Base-by-base conservation (phyloP, 2,113 vertebrate genomes). In the Coptodon bakossiorum region DNA sequence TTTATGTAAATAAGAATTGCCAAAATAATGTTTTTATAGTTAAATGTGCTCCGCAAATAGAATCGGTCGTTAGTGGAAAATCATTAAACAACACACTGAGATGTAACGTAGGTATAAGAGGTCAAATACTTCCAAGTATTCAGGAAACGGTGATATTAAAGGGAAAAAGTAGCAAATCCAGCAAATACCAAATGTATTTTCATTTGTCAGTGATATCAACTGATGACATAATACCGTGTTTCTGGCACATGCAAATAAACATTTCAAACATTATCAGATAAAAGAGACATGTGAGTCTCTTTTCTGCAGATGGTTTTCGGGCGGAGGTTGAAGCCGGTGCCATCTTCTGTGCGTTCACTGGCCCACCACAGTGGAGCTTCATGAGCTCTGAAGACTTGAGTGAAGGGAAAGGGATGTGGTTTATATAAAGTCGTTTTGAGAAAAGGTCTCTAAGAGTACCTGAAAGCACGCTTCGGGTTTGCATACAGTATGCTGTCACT, bases 321-420 rank as follows among this genome's bases (percentile, higher is more conserved):
- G 7, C 2, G 1, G 27, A 10, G 22, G 50, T 63, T 80, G 11
- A 50, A 81, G 88, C 22, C 3, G 12, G 12, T 40, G 63, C 43
- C 76, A 36, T 68, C 12, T 31, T 71, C 7, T 80, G 40, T 36
- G 9, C 4, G 4, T 57, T 80, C 27, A 80, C 31, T 29, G 40
- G 19, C 31, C 71, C 66, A 16, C 17, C 84, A 83, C 81, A 82
- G 80, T 57, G 54, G 91, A 87, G 54, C 57, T 85, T 56, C 56
- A 66, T 57, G 4, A 90, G 87, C 71, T n/a, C 24, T 36, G 16
- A 27, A 45, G 31, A 57, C 52, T 54, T 29, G 5, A 82, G 53
- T 17, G 4, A 52, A 84, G 80, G 86, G 84, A 92, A 94, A 54
- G 88, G 94, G 94, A 95, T 91, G 94, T 95, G 94, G 93, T 94